Conservation (phyloP, 2,113 vertebrate genomes). For the Megalops atlanticus region DNA sequence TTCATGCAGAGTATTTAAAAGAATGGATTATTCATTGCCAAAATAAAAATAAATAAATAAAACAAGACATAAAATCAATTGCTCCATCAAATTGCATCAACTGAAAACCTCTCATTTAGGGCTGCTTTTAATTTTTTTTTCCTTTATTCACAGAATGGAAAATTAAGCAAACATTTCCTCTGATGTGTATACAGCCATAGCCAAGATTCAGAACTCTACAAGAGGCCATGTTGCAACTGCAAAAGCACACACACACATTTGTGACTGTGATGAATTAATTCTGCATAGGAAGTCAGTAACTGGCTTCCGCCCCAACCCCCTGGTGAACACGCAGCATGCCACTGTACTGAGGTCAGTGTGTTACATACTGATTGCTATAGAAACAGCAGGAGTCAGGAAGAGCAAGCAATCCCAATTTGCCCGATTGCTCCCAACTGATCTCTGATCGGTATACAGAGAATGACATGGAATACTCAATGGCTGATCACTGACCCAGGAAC, state of each 20-base stretch:
- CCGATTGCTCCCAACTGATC: too few species aligned
- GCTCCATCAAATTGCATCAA: too few species aligned
- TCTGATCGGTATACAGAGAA: too few species aligned
- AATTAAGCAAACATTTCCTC: not conserved
- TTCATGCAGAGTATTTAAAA: too few species aligned
- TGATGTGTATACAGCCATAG: not conserved
- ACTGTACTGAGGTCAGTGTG: constrained; percentile 1
- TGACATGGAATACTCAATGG: not conserved
- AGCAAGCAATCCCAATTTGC: too few species aligned
- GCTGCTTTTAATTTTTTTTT: not conserved
- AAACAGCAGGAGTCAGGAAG: too few species aligned
- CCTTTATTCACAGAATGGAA: not conserved
- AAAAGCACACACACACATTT: not conserved
- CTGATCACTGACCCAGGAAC: not conserved
- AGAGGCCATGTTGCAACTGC: not conserved
- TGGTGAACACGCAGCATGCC: not conserved
- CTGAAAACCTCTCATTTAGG: too few species aligned
- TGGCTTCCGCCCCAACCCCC: too few species aligned
- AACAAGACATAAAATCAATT: too few species aligned
- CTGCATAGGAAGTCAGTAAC: not conserved
- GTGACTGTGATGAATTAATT: constrained; percentile 13
- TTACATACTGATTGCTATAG: not conserved
- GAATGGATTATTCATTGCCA: too few species aligned
- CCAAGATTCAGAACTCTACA: not conserved
- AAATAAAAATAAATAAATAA: too few species aligned